Evolutionary conservation across 2,888 invertebrate genomes (phyloP).

Genomic region (Epistrophella euchroma): DNA sequence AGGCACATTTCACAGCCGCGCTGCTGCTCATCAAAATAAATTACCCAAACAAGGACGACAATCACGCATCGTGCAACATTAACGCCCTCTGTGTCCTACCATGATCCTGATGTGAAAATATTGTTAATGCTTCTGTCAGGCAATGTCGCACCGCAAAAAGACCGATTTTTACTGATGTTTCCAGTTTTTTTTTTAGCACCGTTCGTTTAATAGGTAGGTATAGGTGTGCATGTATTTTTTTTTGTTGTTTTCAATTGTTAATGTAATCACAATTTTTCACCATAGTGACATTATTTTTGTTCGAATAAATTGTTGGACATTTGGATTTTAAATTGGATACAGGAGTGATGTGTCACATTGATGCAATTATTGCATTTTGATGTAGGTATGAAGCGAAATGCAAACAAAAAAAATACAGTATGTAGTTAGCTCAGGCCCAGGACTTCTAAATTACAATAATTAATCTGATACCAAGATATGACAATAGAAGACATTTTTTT

Average conservation of each 20-base stretch:
- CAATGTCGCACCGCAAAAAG: constrained; percentile 59
- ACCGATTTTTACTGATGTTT: constrained; percentile 44
- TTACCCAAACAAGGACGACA: constrained; percentile 64
- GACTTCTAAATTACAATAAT: constrained; percentile 32
- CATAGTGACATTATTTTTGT: constrained; percentile 35
- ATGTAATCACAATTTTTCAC: constrained; percentile 60
- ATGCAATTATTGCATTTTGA: constrained; percentile 59
- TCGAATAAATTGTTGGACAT: constrained; percentile 53
- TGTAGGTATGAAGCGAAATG: constrained; percentile 28
- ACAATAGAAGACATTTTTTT: neutral
- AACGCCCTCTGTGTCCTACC: constrained; percentile 27
- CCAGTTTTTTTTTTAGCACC: neutral
- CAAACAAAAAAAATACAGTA: neutral
- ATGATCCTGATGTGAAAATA: constrained; percentile 42
- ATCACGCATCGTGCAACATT: constrained; percentile 66
- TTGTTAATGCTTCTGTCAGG: constrained; percentile 62
- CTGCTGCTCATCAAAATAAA: constrained; percentile 67
- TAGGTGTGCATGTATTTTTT: no score
- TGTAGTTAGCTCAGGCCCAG: neutral
- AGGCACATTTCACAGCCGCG: constrained; percentile 48
- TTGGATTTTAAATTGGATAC: constrained; percentile 62
- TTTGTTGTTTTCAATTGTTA: constrained; percentile 25
- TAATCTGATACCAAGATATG: neutral
- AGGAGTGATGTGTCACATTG: constrained; percentile 66
- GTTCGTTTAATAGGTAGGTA: no score